Evolutionary conservation across 2,113 vertebrate species (phyloP), one percentile per base, ranked within the genome.

Genomic region (Mungos mungo): DNA sequence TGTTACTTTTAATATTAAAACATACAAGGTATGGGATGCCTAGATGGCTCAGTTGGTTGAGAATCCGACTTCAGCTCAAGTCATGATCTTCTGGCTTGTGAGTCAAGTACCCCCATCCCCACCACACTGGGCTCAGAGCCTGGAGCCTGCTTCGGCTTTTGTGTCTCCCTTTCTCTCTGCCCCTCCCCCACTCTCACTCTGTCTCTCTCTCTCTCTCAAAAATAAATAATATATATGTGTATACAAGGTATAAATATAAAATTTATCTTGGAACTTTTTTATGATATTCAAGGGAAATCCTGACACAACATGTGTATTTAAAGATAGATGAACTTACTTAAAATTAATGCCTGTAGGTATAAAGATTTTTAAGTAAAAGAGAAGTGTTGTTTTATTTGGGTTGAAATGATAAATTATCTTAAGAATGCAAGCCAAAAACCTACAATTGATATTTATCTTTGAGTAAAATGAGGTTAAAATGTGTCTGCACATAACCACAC

Each of bases 1-100:
- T 60, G 57, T 96, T 81, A 77, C 19, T 93, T 94, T 93, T 60
- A 69, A 18, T 66, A 68, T 82, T 88, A 88, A 96, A 82, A 74
- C 69, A 45, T 3, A 33, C 25, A 31, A 68, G 13, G 12, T 50
- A 35, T 5, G 11, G 57, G 57, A 21, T 23, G 21, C 57, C 19
- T 60, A 23, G 57, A 21, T 23, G 57, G 57, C 57, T 60, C 57
- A 60, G 57, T 23, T 7, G 2, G 57, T 23, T 60, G 8, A 9
- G 57, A 21, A 1, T 8, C 57, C 2, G 8, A 60, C 19, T 60
- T 23, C 2, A 18, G 21, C 57, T 23, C 57, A 23, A 21, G 57
- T 23, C 57, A 9, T 60, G 57, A 60, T 60, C 57, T 60, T 0
- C 7, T 9, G 2, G 21, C 21, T 23, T 9, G 21, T 23, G 21